Conservation (phyloP, 2,113 vertebrate genomes). For the Tangachromis dhanisi region DNA sequence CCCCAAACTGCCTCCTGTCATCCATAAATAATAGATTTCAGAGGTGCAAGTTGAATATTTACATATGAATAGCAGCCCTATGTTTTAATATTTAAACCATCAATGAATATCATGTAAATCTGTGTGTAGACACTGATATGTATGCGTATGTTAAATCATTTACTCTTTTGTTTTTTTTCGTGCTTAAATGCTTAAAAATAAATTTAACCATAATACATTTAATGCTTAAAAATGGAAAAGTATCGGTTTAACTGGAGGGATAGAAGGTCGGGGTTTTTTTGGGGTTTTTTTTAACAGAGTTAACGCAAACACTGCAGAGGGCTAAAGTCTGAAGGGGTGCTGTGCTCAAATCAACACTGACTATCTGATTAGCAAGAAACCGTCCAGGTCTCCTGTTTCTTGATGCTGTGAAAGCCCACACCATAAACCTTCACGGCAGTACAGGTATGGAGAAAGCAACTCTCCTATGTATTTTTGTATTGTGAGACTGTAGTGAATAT, state of each 20-base stretch:
- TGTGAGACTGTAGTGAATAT: constrained; percentile 56
- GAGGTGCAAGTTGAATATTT: background rate
- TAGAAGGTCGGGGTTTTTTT: accelerated
- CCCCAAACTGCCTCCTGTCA: background rate
- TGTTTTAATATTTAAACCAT: background rate
- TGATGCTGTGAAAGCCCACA: constrained; percentile 6
- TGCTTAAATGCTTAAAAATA: background rate
- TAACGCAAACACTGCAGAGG: background rate
- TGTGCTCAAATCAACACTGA: background rate
- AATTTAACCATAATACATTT: background rate
- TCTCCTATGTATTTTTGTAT: constrained; percentile 38
- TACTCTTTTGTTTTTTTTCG: background rate
- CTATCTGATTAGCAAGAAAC: constrained; percentile 43
- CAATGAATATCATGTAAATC: background rate
- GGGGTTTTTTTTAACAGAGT: background rate
- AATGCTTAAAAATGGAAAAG: background rate
- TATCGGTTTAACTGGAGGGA: background rate
- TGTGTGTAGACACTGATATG: background rate
- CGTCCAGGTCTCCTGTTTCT: background rate
- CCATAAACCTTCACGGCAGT: background rate
- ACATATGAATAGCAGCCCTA: background rate
- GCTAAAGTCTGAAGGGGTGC: background rate
- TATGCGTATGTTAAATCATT: background rate
- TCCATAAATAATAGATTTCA: background rate
- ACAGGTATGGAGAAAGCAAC: constrained; percentile 12